A percentile compares a stretch with the other conserved stretches of the same genome.
Conservation (phyloP, 2,797 vertebrate genomes). For the Malacoctenus gilli region DNA sequence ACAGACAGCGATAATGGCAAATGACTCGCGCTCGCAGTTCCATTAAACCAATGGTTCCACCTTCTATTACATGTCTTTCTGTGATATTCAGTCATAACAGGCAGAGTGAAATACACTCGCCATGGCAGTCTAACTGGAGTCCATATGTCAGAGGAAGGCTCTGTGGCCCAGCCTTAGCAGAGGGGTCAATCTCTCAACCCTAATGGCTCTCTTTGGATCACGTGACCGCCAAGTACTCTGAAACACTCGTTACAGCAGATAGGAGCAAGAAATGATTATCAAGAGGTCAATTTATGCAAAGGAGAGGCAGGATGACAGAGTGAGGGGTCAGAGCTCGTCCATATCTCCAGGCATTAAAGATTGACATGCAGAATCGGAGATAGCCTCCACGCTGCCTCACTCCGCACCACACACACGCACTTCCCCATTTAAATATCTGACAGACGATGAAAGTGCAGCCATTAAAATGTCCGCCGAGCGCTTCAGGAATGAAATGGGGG, state of each 20-base stretch:
- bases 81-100: slow-evolving; percentile 71
- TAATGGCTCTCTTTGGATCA: slow-evolving; percentile 74
- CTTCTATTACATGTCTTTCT: slow-evolving; percentile 68
- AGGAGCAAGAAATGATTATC: slow-evolving; percentile 79
- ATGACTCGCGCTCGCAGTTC: slow-evolving; percentile 58
- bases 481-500: slow-evolving; percentile 83
- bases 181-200: slow-evolving; percentile 79
- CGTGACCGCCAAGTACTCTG: slow-evolving; percentile 71
- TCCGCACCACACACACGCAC: slow-evolving; percentile 65
- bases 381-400: slow-evolving; percentile 56
- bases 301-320: slow-evolving; percentile 74
- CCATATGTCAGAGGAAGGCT: slow-evolving; percentile 75
- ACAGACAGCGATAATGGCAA: slow-evolving; percentile 54
- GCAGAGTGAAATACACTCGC: slow-evolving; percentile 69
- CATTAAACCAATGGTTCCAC: slow-evolving; percentile 67
- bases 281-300: slow-evolving; percentile 81
- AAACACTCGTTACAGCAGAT: slow-evolving; percentile 77
- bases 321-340: slow-evolving; percentile 75
- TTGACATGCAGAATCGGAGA: slow-evolving; percentile 78
- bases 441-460: slow-evolving; percentile 83
- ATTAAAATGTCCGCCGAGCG: slow-evolving; percentile 81
- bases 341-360: slow-evolving; percentile 82
- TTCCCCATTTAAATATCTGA: slow-evolving; percentile 84
- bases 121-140: slow-evolving; percentile 66
- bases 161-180: slow-evolving; percentile 60